phyloP scores from a whole-genome alignment of 2,797 vertebrate species.

The Chanos chanos region DNA sequence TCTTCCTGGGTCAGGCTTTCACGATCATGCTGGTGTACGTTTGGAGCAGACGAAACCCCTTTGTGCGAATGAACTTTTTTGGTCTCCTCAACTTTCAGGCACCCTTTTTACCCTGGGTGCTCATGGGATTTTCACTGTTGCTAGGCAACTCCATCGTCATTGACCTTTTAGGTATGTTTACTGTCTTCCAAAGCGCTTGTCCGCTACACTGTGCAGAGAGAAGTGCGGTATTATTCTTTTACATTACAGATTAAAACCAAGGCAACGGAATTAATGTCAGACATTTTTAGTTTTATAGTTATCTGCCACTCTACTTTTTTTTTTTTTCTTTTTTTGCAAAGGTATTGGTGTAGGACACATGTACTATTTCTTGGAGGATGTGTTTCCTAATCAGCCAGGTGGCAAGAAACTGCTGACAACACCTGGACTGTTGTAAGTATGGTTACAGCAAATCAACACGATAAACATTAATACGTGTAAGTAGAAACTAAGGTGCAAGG shows the following conservation, averaged over 20 bases:
- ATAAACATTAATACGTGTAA: too few relatives aligned
- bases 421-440: constrained; percentile 88
- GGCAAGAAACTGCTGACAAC: constrained; percentile 91
- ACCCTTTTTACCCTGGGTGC: constrained; percentile 94
- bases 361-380: constrained; percentile 96
- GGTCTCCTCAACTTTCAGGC: constrained; percentile 97
- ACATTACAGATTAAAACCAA: too few relatives aligned
- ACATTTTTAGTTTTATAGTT: too few relatives aligned
- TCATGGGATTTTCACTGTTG: constrained; percentile 97
- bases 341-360: constrained; percentile 97
- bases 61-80: constrained; percentile 98
- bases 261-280: too few relatives aligned
- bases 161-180: constrained; percentile 94
- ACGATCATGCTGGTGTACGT: constrained; percentile 98
- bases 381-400: constrained; percentile 96
- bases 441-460: too few relatives aligned
- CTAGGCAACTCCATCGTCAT: constrained; percentile 98
- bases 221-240: too few relatives aligned
- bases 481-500: too few relatives aligned
- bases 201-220: too few relatives aligned
- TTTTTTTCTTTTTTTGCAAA: constrained; percentile 48
- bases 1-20: constrained; percentile 96
- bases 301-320: too few relatives aligned
- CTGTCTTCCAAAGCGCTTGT: too few relatives aligned
- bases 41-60: constrained; percentile 96